Evolutionary conservation across 2,797 vertebrate genomes (phyloP), one percentile per base, ranked within the genome.

Genomic region (Melanotaenia pygmaea): DNA sequence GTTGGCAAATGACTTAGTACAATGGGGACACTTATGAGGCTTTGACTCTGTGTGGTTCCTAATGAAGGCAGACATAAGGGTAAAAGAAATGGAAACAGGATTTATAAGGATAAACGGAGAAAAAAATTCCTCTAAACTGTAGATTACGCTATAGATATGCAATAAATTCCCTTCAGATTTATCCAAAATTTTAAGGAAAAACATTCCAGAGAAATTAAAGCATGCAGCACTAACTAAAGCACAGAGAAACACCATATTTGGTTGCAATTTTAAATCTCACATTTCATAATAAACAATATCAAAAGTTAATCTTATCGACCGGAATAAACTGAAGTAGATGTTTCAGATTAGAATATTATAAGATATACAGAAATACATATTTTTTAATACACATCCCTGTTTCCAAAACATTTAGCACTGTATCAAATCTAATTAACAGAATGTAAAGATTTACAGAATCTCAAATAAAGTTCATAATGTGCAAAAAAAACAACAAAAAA

Each of bases 1-100:
- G 95, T 99, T 99, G 92, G 98, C 98, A 86, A 99, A 99, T 61
- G 97, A 98, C 95, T 99, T 99, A 65, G 98, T 96, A 91, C 98
- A 99, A 87, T 99, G 98, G 75, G 96, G 96, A 95, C 98, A 99
- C 94, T 99, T 99, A 93, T 99, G 98, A 76, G 98, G 98, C 93
- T 99, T 99, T 89, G 97, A 96, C 94, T 99, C 98, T 38, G 98
- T 99, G 89, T 99, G 98, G 88, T 94, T 95, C 76, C 95, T 95
- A 84, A 72, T 53, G 30, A 79, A 59, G 76, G 59, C 50, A 76
- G 70, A 86, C 38, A 67, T 64, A 51, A 78, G 28, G 34, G 38
- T 59, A 57, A 80, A 70, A 77, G 26, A 74, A 73, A 71, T 26
- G n/a, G 32, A 82, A 64, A 84, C 5, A 59, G 2, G 47, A 77